phyloP scores from a whole-genome alignment of 2,888 invertebrate genomes.

The Trichopria drosophilae region DNA sequence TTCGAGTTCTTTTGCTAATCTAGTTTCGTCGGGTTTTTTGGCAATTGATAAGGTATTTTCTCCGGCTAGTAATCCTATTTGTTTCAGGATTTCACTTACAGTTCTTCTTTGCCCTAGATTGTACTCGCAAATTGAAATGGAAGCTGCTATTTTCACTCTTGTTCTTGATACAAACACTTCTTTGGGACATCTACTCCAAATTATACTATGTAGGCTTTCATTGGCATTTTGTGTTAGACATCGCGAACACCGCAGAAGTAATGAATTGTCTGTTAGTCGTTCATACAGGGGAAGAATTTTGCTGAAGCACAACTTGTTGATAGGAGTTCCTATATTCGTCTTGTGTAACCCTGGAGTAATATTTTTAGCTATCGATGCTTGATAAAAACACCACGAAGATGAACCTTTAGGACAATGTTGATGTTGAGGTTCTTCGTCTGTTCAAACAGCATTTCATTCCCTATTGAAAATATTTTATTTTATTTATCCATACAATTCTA shows the following conservation, averaged over 20 bases:
- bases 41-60: conserved; percentile 3
- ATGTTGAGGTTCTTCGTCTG: conserved; percentile 26
- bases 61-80: conserved; percentile 14
- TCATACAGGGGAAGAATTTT: conserved; percentile 24
- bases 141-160: conserved; percentile 12
- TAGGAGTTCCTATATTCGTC: too few species aligned
- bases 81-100: conserved; percentile 18
- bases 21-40: conserved; percentile 2
- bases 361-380: conserved; percentile 23
- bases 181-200: too few species aligned
- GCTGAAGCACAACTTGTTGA: too few species aligned
- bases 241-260: conserved; percentile 23
- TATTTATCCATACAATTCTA: too few species aligned
- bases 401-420: conserved; percentile 18
- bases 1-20: conserved; percentile 10
- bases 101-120: conserved; percentile 26
- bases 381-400: too few species aligned
- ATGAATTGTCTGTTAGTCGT: conserved; percentile 15
- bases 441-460: conserved; percentile 29
- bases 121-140: conserved; percentile 21
- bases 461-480: too few species aligned
- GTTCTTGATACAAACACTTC: conserved; percentile 24
- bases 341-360: conserved; percentile 18
- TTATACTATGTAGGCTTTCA: too few species aligned
- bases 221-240: too few species aligned